These are phyloP conservation scores for Archips xylosteana DNA, from an alignment of 2,888 invertebrate species.

Conservation along the genomic window DNA sequence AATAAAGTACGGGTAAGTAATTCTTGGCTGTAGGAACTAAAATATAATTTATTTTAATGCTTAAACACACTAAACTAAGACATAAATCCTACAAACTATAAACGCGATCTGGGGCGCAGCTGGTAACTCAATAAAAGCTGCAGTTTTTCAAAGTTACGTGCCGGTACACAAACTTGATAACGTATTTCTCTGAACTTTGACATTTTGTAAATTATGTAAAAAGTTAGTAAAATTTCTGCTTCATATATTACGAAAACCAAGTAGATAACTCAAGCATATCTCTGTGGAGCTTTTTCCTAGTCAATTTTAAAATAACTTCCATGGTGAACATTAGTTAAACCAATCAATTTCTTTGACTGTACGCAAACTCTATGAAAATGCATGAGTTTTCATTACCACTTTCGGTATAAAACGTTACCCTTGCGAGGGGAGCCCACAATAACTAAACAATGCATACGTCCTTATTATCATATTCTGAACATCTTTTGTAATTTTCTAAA, in stretches of 20 bases:
- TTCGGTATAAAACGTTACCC: background rate
- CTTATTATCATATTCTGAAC: background rate
- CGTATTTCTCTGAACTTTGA: background rate
- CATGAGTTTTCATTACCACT: background rate
- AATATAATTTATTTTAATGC: no score
- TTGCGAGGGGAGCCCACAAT: background rate
- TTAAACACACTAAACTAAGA: no score
- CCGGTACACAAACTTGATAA: background rate
- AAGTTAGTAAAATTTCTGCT: background rate
- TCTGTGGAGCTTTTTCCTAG: no score
- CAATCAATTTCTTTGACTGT: no score
- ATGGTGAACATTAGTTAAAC: no score
- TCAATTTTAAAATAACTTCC: no score
- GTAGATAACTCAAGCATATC: background rate
- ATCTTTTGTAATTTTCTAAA: background rate
- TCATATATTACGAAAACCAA: background rate
- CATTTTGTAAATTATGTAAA: background rate
- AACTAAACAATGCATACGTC: background rate
- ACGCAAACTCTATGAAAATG: no score
- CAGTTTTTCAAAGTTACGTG: conserved; percentile 10
- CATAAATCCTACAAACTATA: background rate
- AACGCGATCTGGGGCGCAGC: background rate
- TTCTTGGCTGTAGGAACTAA: no score
- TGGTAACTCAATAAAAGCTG: conserved; percentile 1
- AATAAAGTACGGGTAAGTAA: no score